phyloP scores from a whole-genome alignment of 2,888 invertebrate species.

The Brenthis hecate region DNA sequence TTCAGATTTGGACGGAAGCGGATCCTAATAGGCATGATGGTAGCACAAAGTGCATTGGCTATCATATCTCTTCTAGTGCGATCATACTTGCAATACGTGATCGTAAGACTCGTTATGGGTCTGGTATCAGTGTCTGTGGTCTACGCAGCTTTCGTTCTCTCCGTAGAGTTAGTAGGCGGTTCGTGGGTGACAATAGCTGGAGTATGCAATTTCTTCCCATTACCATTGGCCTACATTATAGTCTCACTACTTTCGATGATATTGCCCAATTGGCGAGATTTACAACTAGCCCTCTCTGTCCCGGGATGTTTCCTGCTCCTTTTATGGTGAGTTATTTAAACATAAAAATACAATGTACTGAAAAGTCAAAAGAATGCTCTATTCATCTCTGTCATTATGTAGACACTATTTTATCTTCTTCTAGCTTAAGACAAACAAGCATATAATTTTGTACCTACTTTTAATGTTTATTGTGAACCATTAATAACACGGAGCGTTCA shows the following conservation, averaged over 20 bases:
- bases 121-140: conserved; percentile 91
- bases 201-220: conserved; percentile 90
- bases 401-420: no score
- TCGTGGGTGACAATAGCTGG: conserved; percentile 91
- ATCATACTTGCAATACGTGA: conserved; percentile 86
- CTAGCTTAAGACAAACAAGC: no score
- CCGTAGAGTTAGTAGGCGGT: conserved; percentile 90
- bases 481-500: no score
- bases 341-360: no score
- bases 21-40: conserved; percentile 87
- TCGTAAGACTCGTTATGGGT: conserved; percentile 87
- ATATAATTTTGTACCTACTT: no score
- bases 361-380: no score
- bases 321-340: conserved; percentile 81
- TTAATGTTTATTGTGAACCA: no score
- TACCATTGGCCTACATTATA: conserved; percentile 88
- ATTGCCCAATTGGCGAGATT: conserved; percentile 87
- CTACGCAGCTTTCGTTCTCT: conserved; percentile 90
- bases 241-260: conserved; percentile 88
- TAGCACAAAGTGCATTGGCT: conserved; percentile 86
- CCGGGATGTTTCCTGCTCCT: conserved; percentile 86
- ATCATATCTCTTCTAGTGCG: conserved; percentile 86
- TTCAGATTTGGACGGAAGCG: conserved; percentile 87
- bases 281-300: conserved; percentile 87
- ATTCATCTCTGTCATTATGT: no score